These are phyloP conservation scores for Aphelenchoides fujianensis DNA, from an alignment of 1,140 invertebrate genomes.

Conservation along the genomic window DNA sequence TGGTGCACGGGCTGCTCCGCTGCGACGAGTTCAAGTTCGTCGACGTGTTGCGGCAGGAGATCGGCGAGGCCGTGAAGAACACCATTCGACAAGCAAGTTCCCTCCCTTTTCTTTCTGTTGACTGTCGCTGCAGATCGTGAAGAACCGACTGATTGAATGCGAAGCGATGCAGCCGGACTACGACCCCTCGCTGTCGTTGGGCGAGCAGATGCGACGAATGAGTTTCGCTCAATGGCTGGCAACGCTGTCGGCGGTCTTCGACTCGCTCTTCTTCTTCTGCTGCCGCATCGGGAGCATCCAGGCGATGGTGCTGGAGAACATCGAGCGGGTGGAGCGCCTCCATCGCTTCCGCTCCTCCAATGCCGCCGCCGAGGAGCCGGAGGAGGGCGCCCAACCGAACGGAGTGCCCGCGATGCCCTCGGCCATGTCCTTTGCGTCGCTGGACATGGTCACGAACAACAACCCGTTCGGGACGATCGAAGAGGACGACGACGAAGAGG, in stretches of 20 bases:
- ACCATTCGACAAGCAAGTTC: constrained; percentile 52
- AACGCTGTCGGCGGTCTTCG: constrained; percentile 74
- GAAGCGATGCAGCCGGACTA: constrained; percentile 43
- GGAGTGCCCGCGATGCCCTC: not conserved
- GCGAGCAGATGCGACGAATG: constrained; percentile 70
- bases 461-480: not conserved
- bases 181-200: constrained; percentile 65
- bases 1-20: constrained; percentile 62
- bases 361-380: not conserved
- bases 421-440: constrained; percentile 3
- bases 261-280: constrained; percentile 70
- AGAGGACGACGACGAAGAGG: not conserved
- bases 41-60: constrained; percentile 50
- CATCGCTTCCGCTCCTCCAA: constrained; percentile 2
- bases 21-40: constrained; percentile 61
- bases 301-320: constrained; percentile 42
- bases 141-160: constrained; percentile 46
- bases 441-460: constrained; percentile 13
- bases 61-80: constrained; percentile 56
- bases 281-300: constrained; percentile 65
- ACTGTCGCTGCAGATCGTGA: constrained; percentile 44
- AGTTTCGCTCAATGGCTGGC: constrained; percentile 76
- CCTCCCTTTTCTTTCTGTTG: too few species aligned
- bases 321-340: constrained; percentile 10
- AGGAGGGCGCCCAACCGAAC: not conserved